These are phyloP conservation scores for Eupleurogrammus muticus DNA, from an alignment of 2,797 vertebrate genomes.

Conservation along the genomic window DNA sequence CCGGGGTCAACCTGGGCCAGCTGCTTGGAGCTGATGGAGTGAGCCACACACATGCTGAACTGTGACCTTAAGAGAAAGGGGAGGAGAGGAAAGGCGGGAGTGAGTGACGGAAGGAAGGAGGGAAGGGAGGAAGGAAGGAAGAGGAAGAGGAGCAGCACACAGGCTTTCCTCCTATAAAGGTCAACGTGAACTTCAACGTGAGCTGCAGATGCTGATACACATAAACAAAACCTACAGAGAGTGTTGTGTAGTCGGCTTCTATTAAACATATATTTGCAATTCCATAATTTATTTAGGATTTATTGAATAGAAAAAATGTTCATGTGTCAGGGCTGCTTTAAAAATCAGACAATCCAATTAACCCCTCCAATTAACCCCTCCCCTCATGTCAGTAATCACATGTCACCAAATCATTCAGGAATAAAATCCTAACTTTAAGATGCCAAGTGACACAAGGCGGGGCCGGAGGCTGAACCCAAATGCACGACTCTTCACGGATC, in stretches of 20 bases:
- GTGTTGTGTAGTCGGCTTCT: too few relatives aligned
- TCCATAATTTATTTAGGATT: too few relatives aligned
- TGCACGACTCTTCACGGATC: too few relatives aligned
- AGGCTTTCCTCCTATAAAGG: conserved; percentile 21
- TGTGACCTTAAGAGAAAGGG: conserved; percentile 57
- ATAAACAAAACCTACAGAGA: not conserved
- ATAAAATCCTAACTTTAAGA: too few relatives aligned
- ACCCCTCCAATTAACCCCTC: too few relatives aligned
- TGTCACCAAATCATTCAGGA: not conserved
- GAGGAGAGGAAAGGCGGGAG: not conserved
- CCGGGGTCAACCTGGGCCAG: conserved; percentile 57
- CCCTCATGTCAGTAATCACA: not conserved
- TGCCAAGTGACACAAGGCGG: too few relatives aligned
- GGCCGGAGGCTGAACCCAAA: too few relatives aligned
- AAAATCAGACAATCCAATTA: too few relatives aligned
- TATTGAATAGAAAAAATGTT: too few relatives aligned
- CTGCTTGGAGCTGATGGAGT: conserved; percentile 67
- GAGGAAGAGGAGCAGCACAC: conserved; percentile 12
- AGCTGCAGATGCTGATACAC: conserved; percentile 3
- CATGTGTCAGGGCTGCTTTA: not conserved
- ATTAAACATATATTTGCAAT: too few relatives aligned
- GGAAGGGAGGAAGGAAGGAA: conserved; percentile 21
- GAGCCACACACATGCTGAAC: conserved; percentile 66
- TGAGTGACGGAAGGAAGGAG: conserved; percentile 15
- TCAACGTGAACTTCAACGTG: conserved; percentile 18